phyloP scores from a whole-genome alignment of 2,888 invertebrate genomes.

The Eristalinus sepulchralis region DNA sequence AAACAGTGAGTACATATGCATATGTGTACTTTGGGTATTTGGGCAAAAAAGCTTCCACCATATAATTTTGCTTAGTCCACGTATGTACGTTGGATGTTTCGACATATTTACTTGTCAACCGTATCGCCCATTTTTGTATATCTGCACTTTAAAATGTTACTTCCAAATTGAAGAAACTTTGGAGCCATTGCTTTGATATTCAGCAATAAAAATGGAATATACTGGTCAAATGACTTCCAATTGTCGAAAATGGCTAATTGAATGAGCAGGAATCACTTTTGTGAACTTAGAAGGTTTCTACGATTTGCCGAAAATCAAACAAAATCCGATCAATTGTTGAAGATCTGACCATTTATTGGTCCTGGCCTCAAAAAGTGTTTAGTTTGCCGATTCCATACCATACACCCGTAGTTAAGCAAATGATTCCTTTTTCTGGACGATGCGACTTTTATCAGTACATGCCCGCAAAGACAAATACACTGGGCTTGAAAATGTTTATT shows the following conservation, averaged over 20 bases:
- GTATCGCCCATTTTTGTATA: neutral
- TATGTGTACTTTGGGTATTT: slow-evolving; percentile 4
- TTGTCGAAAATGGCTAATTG: slow-evolving; percentile 4
- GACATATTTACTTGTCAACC: slow-evolving; percentile 5
- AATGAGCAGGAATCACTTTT: no score
- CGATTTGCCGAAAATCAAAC: neutral
- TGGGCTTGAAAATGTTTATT: no score
- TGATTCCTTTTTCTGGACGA: slow-evolving; percentile 15
- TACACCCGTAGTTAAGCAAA: neutral
- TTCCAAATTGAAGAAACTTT: neutral
- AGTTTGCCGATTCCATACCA: slow-evolving; percentile 9
- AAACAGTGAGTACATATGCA: slow-evolving; percentile 9
- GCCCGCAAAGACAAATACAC: neutral
- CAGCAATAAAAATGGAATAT: neutral
- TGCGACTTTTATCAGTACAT: no score
- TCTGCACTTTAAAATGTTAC: neutral
- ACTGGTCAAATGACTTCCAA: slow-evolving; percentile 8
- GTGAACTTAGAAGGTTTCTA: slow-evolving; percentile 12
- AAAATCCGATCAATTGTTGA: slow-evolving; percentile 8
- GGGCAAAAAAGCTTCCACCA: slow-evolving; percentile 3
- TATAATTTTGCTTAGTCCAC: slow-evolving; percentile 1
- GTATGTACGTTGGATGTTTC: slow-evolving; percentile 4
- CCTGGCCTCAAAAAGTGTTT: slow-evolving; percentile 10
- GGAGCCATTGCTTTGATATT: neutral
- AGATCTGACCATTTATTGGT: neutral